Evolutionary conservation across 2,113 vertebrate genomes (phyloP).

Genomic region (Anthoscopus minutus): DNA sequence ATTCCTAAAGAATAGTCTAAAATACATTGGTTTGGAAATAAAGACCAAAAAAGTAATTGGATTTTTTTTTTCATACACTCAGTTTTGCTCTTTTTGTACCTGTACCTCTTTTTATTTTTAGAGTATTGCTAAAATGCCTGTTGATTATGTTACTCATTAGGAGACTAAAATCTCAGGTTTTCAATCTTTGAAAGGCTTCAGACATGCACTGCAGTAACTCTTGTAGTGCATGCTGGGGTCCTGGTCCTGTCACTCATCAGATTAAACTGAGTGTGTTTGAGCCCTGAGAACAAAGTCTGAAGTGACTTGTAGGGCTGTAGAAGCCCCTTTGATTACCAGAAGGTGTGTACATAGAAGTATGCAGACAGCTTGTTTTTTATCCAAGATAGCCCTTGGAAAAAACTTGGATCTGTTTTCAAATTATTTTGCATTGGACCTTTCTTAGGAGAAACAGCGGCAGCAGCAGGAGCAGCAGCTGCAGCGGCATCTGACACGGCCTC

Average conservation of each 20-base stretch:
- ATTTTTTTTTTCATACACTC: neutral
- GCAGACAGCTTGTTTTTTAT: neutral
- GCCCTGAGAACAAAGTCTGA: neutral
- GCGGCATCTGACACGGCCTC: constrained; percentile 89
- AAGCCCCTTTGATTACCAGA: neutral
- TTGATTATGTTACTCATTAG: neutral
- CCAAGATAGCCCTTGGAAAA: neutral
- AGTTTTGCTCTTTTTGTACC: neutral
- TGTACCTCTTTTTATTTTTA: neutral
- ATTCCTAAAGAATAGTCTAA: neutral
- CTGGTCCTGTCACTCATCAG: neutral
- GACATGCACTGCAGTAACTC: neutral
- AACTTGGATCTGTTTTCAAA: neutral
- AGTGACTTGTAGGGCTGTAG: neutral
- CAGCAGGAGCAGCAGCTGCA: constrained; percentile 91
- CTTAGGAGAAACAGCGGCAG: constrained; percentile 89
- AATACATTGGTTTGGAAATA: neutral
- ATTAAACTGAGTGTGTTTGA: neutral
- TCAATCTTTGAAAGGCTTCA: neutral
- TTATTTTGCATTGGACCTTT: neutral
- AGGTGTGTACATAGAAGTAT: neutral
- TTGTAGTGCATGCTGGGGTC: neutral
- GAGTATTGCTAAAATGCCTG: neutral
- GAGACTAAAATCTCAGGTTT: neutral
- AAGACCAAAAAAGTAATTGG: neutral